Conservation (phyloP, 1,140 invertebrate genomes). For the Bacillus rossius region DNA sequence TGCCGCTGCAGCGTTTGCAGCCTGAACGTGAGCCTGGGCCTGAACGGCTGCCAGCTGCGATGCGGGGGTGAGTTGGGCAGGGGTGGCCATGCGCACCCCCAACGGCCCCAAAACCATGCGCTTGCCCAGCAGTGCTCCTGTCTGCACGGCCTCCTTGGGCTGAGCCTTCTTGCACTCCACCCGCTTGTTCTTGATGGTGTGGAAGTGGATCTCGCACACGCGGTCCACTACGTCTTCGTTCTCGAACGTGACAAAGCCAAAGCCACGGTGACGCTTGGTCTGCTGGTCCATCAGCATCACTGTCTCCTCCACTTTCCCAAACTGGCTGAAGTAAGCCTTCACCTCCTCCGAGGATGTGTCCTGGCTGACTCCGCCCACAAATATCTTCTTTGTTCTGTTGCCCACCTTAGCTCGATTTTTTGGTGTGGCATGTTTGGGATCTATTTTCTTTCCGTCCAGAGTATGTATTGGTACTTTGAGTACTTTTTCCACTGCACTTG, state of each 20-base stretch:
- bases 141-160: conserved; percentile 83
- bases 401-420: conserved; percentile 76
- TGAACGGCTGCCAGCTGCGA: conserved; percentile 48
- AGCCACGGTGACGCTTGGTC: conserved; percentile 84
- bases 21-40: conserved; percentile 52
- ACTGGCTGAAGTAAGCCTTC: conserved; percentile 86
- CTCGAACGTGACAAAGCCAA: conserved; percentile 90
- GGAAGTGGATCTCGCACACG: conserved; percentile 88
- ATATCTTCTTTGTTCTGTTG: conserved; percentile 88
- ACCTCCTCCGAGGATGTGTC: conserved; percentile 89
- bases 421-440: conserved; percentile 88
- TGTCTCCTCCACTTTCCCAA: conserved; percentile 86
- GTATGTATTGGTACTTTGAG: conserved; percentile 86
- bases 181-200: conserved; percentile 91
- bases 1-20: conserved; percentile 48
- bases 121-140: conserved; percentile 64
- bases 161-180: conserved; percentile 91
- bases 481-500: conserved; percentile 83
- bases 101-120: conserved; percentile 58
- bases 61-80: conserved; percentile 45
- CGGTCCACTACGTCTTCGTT: conserved; percentile 86
- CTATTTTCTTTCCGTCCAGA: conserved; percentile 91
- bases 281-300: conserved; percentile 95
- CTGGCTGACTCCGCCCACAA: conserved; percentile 87
- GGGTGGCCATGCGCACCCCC: conserved; percentile 55